Base-by-base conservation (phyloP, 2,797 vertebrate species). In the Falco cherrug region DNA sequence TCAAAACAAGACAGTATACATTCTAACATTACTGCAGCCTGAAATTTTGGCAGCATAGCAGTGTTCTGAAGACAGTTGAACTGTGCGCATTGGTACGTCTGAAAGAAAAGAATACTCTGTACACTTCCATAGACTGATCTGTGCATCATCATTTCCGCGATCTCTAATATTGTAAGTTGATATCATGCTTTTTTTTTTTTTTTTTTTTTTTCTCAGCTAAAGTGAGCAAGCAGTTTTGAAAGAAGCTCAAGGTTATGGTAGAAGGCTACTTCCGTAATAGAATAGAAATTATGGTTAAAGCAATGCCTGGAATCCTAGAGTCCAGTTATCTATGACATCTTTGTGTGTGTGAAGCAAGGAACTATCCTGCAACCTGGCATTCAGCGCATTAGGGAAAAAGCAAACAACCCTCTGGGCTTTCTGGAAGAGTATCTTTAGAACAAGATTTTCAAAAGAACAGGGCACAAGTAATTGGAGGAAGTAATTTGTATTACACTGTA, bases 131-230 rank as follows among this genome's bases (percentile, higher is more conserved):
- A 10, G 39, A 8, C 47, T 47, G 74, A 39, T 51, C 53, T 54
- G 47, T 51, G n/a, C 3, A 0, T 59, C 45, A 11, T 19, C 1
- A 0, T 48, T 73, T 31, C 47, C 47, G 17, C 39, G 11, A 22
- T 41, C 53, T n/a, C 31, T 74, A 24, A 35, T 48, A 67, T 19
- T 54, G 13, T 60, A 61, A 37, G 22, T 48, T 74, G 31, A 16
- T 47, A 39, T 6, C 14, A 4, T 17, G 19, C 5, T 33, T 80
- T 68, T 48, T 69, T 56, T 20, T 37, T 37, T 50, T 37, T 37
- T 50, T 21, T 56, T 21, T 56, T 68, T 56, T 68, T 59, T 43
- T 65, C 45, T 78, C 33, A 31, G 29, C 33, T 3, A 2, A 75
- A 81, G 56, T 69, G 56, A 75, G 50, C 61, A 74, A 31, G 33